Evolutionary conservation across 2,113 vertebrate genomes (phyloP).

Genomic region (Phrynosoma blainvillii): DNA sequence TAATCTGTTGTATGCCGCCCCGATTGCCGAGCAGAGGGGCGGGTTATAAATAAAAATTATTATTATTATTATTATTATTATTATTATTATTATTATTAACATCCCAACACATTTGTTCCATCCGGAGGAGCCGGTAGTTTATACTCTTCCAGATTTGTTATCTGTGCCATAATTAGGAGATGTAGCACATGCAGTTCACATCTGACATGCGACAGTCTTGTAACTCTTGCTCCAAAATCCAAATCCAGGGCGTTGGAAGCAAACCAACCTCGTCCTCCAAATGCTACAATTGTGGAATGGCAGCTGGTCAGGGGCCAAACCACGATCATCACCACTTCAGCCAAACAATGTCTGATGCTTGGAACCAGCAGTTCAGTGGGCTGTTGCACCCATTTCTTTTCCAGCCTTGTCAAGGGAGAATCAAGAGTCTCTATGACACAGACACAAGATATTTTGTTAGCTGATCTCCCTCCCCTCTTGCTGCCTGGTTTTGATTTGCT

Average conservation of each 20-base stretch:
- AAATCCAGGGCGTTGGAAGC: neutral
- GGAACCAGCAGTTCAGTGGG: constrained; percentile 1
- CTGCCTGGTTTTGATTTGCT: constrained; percentile 6
- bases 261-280: neutral
- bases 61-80: too few relatives aligned
- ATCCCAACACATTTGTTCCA: too few relatives aligned
- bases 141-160: neutral
- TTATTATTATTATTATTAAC: too few relatives aligned
- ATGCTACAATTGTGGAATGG: neutral
- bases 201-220: neutral
- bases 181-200: neutral
- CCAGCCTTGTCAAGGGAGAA: neutral
- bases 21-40: too few relatives aligned
- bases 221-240: neutral
- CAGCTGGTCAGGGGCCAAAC: neutral
- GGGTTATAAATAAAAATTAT: too few relatives aligned
- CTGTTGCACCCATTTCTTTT: constrained; percentile 12
- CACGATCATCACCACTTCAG: neutral
- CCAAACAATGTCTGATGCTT: constrained; percentile 8
- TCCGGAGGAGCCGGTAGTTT: too few relatives aligned
- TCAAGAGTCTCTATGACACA: constrained; percentile 29
- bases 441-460: constrained; percentile 13
- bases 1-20: too few relatives aligned
- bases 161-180: neutral
- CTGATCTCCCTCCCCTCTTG: neutral